These are phyloP conservation scores for Syrphus vitripennis DNA, from an alignment of 2,888 invertebrate species.

Conservation along the genomic window DNA sequence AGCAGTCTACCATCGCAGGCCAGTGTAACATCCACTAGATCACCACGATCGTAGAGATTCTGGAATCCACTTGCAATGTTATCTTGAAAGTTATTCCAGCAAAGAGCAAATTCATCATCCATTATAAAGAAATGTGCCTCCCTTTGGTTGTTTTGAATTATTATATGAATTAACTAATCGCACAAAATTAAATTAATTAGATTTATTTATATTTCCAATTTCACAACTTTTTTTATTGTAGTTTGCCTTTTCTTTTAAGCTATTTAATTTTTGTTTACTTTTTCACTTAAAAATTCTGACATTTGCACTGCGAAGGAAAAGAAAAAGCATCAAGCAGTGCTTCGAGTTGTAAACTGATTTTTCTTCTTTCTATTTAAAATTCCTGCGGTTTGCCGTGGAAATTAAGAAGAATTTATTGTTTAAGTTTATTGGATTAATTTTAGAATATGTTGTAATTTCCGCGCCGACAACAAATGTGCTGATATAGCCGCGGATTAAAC, in stretches of 20 bases:
- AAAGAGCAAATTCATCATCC: slow-evolving; percentile 81
- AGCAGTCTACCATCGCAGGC: slow-evolving; percentile 82
- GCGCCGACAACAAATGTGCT: slow-evolving; percentile 37
- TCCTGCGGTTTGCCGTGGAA: slow-evolving; percentile 30
- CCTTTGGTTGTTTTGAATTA: not conserved
- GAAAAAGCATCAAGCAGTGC: not conserved
- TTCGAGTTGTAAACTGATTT: not conserved
- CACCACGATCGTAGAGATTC: slow-evolving; percentile 81
- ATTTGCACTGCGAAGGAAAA: slow-evolving; percentile 42
- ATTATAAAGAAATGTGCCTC: no score
- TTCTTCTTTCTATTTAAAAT: not conserved
- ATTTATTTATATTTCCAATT: not conserved
- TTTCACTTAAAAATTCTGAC: slow-evolving; percentile 65
- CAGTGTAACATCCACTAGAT: slow-evolving; percentile 82
- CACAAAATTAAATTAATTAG: slow-evolving; percentile 15
- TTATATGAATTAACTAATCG: slow-evolving; percentile 32
- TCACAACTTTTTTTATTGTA: slow-evolving; percentile 43
- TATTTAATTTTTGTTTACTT: slow-evolving; percentile 61
- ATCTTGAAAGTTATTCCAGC: slow-evolving; percentile 82
- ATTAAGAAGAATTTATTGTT: not conserved
- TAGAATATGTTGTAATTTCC: slow-evolving; percentile 26
- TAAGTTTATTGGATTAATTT: not conserved
- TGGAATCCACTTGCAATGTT: slow-evolving; percentile 81
- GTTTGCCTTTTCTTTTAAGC: slow-evolving; percentile 42
- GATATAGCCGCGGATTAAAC: slow-evolving; percentile 42